These are phyloP conservation scores for Sylvicapra grimmia DNA, from an alignment of 2,113 vertebrate species.

Conservation along the genomic window DNA sequence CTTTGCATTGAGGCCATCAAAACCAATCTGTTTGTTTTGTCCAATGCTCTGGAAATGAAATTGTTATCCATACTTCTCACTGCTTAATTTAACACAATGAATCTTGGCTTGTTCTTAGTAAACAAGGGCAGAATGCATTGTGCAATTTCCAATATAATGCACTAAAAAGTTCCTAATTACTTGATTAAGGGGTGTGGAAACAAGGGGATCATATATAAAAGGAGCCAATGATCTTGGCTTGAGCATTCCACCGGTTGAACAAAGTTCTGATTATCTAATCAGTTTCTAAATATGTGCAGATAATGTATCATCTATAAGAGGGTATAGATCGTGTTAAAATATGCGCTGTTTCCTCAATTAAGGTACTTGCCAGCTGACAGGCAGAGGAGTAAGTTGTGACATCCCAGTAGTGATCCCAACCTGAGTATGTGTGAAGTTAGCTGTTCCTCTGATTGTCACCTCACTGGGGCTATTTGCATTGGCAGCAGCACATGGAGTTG, in stretches of 20 bases:
- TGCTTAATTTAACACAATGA: neutral
- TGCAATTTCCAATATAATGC: neutral
- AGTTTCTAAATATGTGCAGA: neutral
- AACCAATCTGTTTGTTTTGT: neutral
- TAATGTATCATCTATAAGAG: neutral
- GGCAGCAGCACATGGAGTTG: neutral
- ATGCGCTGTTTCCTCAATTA: neutral
- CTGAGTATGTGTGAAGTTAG: constrained; percentile 15
- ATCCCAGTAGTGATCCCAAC: neutral
- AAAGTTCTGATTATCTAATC: neutral
- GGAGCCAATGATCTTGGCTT: neutral
- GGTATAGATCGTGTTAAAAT: neutral
- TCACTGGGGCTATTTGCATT: neutral
- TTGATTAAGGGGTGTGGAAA: neutral
- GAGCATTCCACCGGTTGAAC: neutral
- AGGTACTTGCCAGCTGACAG: constrained; percentile 28
- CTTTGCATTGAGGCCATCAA: neutral
- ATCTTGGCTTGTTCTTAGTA: neutral
- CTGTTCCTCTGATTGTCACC: constrained; percentile 20
- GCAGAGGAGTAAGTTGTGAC: constrained; percentile 1
- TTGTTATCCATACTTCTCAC: neutral
- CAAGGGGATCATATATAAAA: neutral
- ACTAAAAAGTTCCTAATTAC: neutral
- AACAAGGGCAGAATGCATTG: neutral
- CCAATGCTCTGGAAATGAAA: neutral